These are phyloP conservation scores for Acanthosoma haemorrhoidale DNA, from an alignment of 2,888 invertebrate genomes.

Conservation along the genomic window DNA sequence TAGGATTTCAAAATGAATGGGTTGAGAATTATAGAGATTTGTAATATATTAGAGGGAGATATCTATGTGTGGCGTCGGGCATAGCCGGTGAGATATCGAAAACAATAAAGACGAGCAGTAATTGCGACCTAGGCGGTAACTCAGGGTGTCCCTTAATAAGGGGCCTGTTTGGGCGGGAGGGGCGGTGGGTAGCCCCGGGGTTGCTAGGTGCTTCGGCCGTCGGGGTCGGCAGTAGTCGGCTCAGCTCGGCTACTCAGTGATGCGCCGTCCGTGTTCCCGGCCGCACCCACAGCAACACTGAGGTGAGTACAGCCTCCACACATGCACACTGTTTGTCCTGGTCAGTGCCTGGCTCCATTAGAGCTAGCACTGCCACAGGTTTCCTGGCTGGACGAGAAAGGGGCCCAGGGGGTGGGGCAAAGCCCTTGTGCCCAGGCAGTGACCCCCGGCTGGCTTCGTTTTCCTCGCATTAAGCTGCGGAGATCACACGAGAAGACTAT, in stretches of 20 bases:
- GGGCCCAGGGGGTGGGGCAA: too few relatives aligned
- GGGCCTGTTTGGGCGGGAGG: background rate
- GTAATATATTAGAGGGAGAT: too few relatives aligned
- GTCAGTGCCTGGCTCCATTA: too few relatives aligned
- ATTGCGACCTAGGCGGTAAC: constrained; percentile 2
- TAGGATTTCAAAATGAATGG: too few relatives aligned
- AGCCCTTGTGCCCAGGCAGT: background rate
- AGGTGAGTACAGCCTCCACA: constrained; percentile 5
- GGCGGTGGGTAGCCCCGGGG: constrained; percentile 9
- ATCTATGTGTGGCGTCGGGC: too few relatives aligned
- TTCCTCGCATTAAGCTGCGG: too few relatives aligned
- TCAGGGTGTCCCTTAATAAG: background rate
- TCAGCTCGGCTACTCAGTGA: background rate
- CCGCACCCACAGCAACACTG: constrained; percentile 17
- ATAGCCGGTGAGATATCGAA: background rate
- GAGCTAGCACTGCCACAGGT: background rate
- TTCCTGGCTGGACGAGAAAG: too few relatives aligned
- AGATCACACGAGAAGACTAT: too few relatives aligned
- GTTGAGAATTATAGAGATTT: too few relatives aligned
- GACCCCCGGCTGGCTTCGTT: background rate
- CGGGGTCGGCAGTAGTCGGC: too few relatives aligned
- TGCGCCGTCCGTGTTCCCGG: constrained; percentile 18
- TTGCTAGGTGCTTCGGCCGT: background rate
- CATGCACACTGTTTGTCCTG: background rate
- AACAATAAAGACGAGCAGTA: background rate